These are phyloP conservation scores for Tethea ocularis DNA, from an alignment of 2,888 invertebrate species.

Conservation along the genomic window DNA sequence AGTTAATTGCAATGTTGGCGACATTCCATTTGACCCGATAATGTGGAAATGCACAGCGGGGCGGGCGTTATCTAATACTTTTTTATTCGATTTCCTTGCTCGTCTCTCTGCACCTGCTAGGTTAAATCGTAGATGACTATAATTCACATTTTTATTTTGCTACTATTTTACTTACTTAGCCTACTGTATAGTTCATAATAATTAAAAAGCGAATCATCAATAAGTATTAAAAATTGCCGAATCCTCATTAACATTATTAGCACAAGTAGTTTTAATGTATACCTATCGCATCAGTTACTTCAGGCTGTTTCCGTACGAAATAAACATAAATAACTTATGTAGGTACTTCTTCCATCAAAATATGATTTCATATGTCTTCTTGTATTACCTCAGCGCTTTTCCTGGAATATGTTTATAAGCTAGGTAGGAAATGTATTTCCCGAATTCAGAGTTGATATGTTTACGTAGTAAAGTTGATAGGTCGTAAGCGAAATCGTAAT, in stretches of 20 bases:
- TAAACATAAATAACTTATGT: conserved; percentile 37
- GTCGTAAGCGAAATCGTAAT: conserved; percentile 32
- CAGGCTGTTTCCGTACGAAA: not conserved
- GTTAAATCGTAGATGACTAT: too few species aligned
- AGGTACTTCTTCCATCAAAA: conserved; percentile 43
- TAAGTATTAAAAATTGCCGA: not conserved
- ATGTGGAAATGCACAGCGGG: conserved; percentile 44
- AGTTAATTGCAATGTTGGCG: conserved; percentile 49
- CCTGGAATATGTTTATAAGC: conserved; percentile 56
- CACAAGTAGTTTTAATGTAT: not conserved
- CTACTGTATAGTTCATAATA: conserved; percentile 7
- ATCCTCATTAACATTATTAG: not conserved
- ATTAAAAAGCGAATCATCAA: not conserved
- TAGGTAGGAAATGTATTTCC: conserved; percentile 53
- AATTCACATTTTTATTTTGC: conserved; percentile 11
- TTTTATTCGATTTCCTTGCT: conserved; percentile 35
- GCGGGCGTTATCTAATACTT: conserved; percentile 35
- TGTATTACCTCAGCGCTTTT: conserved; percentile 55
- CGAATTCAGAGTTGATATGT: conserved; percentile 44
- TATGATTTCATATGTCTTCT: conserved; percentile 49
- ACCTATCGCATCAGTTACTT: not conserved
- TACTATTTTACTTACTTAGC: conserved; percentile 5
- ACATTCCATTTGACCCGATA: conserved; percentile 44
- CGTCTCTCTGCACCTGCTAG: conserved; percentile 35
- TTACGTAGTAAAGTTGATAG: conserved; percentile 48